These are phyloP conservation scores for Pogonocichla stellata DNA, from an alignment of 2,113 vertebrate genomes.

Conservation along the genomic window DNA sequence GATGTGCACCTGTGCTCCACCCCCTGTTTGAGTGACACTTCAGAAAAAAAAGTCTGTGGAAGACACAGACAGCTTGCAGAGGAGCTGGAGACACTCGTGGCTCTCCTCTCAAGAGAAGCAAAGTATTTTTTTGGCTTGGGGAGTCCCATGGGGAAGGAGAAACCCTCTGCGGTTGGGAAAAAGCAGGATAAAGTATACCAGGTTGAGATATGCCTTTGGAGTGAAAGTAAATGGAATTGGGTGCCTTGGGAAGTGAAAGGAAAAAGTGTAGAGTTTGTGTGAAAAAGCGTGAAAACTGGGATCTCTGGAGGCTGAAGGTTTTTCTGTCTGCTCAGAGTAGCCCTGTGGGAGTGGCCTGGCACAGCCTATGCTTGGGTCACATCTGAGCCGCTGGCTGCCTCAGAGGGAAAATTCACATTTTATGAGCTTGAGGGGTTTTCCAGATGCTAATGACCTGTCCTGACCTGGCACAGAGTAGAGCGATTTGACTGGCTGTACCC, in stretches of 20 bases:
- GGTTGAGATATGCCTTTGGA: not conserved
- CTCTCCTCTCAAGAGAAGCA: not conserved
- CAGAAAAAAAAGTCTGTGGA: not conserved
- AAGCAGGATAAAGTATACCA: not conserved
- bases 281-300: not conserved
- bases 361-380: accelerated
- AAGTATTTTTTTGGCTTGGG: not conserved
- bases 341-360: accelerated
- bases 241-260: not conserved
- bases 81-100: not conserved
- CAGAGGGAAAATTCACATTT: not conserved
- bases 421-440: not conserved
- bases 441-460: not conserved
- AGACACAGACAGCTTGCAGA: not conserved
- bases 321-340: not conserved
- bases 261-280: not conserved
- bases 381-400: accelerated
- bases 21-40: not conserved
- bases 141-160: not conserved
- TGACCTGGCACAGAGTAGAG: not conserved
- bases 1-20: not conserved
- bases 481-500: not conserved
- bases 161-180: not conserved
- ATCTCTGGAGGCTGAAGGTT: not conserved
- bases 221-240: not conserved